phyloP scores from a whole-genome alignment of 2,113 vertebrate genomes.

The Caretta caretta region DNA sequence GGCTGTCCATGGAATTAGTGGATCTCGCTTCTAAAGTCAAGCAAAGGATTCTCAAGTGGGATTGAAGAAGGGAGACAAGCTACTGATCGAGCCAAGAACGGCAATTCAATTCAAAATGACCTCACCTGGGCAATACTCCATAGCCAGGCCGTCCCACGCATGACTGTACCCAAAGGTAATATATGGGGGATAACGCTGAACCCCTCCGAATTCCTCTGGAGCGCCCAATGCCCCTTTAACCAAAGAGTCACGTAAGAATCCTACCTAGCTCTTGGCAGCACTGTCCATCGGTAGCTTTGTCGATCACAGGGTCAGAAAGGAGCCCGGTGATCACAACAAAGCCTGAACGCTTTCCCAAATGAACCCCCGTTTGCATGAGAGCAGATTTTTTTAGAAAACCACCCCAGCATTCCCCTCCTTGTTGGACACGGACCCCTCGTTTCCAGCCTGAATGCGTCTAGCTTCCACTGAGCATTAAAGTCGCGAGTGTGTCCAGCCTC shows the following conservation, averaged over 20 bases:
- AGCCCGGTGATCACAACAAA: not conserved
- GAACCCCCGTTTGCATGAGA: not conserved
- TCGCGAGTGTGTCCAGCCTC: not conserved
- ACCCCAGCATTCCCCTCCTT: not conserved
- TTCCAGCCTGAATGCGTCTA: not conserved
- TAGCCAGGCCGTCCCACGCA: not conserved
- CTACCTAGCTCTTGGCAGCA: not conserved
- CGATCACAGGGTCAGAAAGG: not conserved
- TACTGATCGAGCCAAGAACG: not conserved
- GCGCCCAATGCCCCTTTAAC: not conserved
- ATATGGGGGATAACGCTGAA: not conserved
- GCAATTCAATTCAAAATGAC: too few relatives aligned
- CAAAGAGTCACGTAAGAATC: too few relatives aligned
- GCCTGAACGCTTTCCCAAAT: not conserved
- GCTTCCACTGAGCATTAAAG: too few relatives aligned
- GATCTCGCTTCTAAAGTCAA: not conserved
- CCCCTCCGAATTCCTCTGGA: not conserved
- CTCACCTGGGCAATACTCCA: too few relatives aligned
- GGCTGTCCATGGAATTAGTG: not conserved
- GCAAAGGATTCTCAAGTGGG: not conserved
- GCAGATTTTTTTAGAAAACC: not conserved
- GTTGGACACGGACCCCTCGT: not conserved
- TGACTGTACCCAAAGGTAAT: not conserved
- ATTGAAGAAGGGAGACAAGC: not conserved
- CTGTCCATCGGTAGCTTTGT: not conserved